These are phyloP conservation scores for Salvator merianae DNA, from an alignment of 2,113 vertebrate species.

Conservation along the genomic window DNA sequence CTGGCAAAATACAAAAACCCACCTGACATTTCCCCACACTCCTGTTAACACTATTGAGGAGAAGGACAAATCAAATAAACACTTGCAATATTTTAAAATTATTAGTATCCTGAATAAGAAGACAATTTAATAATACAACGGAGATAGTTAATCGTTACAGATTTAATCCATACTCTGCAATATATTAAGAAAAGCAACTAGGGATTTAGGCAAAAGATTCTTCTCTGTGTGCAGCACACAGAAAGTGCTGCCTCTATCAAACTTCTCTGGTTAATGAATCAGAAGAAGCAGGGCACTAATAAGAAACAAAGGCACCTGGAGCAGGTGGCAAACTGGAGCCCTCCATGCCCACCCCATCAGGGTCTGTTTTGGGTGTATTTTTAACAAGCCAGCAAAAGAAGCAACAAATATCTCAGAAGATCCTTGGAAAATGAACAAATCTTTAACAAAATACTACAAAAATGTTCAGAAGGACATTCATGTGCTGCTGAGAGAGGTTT, in stretches of 20 bases:
- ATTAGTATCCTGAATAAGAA: slow-evolving; percentile 1
- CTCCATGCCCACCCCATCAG: background rate
- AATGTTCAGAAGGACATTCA: too few species aligned
- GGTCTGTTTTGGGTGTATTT: background rate
- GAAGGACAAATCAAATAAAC: slow-evolving; percentile 14
- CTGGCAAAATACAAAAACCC: slow-evolving; percentile 9
- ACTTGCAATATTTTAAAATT: slow-evolving; percentile 40
- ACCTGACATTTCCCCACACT: background rate
- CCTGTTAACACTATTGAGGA: background rate
- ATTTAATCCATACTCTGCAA: background rate
- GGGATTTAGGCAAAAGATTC: background rate
- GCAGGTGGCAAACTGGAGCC: background rate
- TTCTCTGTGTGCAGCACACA: too few species aligned
- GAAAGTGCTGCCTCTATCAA: background rate
- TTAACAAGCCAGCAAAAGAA: background rate
- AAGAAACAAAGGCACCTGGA: background rate
- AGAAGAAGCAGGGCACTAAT: background rate
- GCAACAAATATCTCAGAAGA: too few species aligned
- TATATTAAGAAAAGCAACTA: slow-evolving; percentile 18
- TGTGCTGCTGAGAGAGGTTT: too few species aligned
- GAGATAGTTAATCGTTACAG: background rate
- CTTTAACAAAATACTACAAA: too few species aligned
- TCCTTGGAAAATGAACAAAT: too few species aligned
- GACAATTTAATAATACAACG: background rate
- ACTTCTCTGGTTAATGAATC: background rate